Percentiles rank a stretch among this genome's conserved stretches.
Conservation (phyloP, 2,113 vertebrate species). For the Aplodontia rufa region DNA sequence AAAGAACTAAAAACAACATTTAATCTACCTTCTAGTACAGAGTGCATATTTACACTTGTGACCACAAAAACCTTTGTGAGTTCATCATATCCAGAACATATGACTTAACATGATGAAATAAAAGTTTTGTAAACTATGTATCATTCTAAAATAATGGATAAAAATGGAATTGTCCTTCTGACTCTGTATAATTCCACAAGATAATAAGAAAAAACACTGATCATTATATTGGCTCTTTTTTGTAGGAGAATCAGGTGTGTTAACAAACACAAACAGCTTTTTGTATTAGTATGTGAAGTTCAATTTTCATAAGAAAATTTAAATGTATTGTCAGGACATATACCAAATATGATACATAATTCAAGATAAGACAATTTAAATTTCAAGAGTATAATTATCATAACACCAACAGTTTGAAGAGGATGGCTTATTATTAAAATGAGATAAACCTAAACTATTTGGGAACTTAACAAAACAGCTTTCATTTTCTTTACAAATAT, state of each 20-base stretch:
- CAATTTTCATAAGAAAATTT: not conserved
- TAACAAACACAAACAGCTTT: not conserved
- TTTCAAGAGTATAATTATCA: not conserved
- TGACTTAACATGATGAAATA: not conserved
- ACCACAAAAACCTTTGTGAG: not conserved
- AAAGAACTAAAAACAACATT: constrained; percentile 30
- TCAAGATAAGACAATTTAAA: constrained; percentile 43
- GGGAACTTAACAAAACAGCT: constrained; percentile 52
- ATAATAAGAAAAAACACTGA: not conserved
- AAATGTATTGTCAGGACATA: not conserved
- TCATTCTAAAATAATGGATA: not conserved
- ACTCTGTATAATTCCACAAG: not conserved
- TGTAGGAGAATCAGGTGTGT: not conserved
- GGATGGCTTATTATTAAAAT: constrained; percentile 70
- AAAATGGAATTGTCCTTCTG: not conserved
- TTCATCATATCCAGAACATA: not conserved
- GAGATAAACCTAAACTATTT: constrained; percentile 50
- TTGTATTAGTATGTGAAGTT: not conserved
- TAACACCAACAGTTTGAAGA: constrained; percentile 52
- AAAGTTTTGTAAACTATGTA: not conserved
- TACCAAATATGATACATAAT: not conserved
- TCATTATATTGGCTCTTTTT: not conserved
- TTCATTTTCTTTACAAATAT: constrained; percentile 21
- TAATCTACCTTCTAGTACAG: not conserved
- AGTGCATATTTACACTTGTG: not conserved